phyloP scores from a whole-genome alignment of 2,797 vertebrate species.

The Luscinia luscinia region DNA sequence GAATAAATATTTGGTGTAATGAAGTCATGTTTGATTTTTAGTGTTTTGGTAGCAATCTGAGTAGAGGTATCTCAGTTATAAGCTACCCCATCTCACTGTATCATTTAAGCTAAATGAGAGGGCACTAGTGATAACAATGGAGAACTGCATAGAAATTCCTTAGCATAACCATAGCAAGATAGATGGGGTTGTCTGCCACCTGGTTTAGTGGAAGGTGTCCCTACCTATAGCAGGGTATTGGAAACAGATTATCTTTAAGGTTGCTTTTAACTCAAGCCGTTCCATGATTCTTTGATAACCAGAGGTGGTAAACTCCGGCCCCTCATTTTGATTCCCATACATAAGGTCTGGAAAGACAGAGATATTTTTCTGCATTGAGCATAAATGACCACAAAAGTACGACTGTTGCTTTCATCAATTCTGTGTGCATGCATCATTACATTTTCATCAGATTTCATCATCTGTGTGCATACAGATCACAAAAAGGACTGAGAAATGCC shows the following conservation, averaged over 20 bases:
- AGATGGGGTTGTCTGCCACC: not conserved
- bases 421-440: no score
- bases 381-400: not conserved
- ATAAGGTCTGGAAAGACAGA: not conserved
- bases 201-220: not conserved
- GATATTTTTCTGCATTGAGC: not conserved
- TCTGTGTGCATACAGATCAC: not conserved
- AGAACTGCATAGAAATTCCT: not conserved
- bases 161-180: not conserved
- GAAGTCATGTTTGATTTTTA: not conserved
- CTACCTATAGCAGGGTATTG: no score
- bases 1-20: not conserved
- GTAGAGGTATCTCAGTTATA: not conserved
- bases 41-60: not conserved
- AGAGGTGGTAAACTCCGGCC: not conserved
- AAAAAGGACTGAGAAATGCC: not conserved
- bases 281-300: not conserved
- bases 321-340: not conserved
- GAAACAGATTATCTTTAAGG: not conserved
- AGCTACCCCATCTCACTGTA: not conserved
- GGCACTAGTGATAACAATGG: not conserved
- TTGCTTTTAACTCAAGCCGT: not conserved
- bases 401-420: not conserved
- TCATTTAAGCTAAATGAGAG: not conserved
- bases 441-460: not conserved